Evolutionary conservation across 1,140 invertebrate genomes (phyloP).

Genomic region (Periplaneta americana): DNA sequence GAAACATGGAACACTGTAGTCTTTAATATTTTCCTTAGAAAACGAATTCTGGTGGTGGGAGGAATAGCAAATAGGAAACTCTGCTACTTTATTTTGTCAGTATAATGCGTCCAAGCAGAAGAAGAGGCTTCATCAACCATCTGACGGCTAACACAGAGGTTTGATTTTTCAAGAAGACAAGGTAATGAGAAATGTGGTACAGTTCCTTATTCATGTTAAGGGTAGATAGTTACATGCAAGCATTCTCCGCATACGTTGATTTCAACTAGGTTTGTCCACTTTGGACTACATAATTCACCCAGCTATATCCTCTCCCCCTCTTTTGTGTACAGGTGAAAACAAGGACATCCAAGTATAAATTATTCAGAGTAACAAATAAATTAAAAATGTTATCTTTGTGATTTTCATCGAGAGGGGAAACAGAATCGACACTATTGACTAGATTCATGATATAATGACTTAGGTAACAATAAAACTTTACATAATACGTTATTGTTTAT

Average conservation of each 20-base stretch:
- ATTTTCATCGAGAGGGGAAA: not conserved
- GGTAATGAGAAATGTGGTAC: not conserved
- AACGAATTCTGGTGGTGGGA: not conserved
- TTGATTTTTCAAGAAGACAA: not conserved
- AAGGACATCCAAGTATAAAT: slow-evolving; percentile 1
- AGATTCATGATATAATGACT: slow-evolving; percentile 16
- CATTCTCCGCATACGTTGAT: slow-evolving; percentile 1
- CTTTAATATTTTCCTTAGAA: not conserved
- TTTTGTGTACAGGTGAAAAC: slow-evolving; percentile 3
- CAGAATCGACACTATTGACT: slow-evolving; percentile 17
- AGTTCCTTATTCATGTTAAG: not conserved
- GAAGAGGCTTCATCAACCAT: not conserved
- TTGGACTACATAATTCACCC: slow-evolving; percentile 17
- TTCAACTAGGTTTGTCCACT: slow-evolving; percentile 12
- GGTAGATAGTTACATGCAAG: slow-evolving; percentile 1
- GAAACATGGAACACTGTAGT: not conserved
- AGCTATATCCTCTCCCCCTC: slow-evolving; percentile 1
- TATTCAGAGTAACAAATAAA: not conserved
- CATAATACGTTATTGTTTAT: slow-evolving; percentile 13
- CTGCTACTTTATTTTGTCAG: not conserved
- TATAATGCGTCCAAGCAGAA: not conserved
- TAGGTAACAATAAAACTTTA: slow-evolving; percentile 13
- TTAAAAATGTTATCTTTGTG: not conserved
- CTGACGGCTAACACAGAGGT: not conserved
- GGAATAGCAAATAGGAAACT: not conserved